These are phyloP conservation scores for Eupithecia tripunctaria DNA, from an alignment of 2,888 invertebrate species.

Conservation along the genomic window DNA sequence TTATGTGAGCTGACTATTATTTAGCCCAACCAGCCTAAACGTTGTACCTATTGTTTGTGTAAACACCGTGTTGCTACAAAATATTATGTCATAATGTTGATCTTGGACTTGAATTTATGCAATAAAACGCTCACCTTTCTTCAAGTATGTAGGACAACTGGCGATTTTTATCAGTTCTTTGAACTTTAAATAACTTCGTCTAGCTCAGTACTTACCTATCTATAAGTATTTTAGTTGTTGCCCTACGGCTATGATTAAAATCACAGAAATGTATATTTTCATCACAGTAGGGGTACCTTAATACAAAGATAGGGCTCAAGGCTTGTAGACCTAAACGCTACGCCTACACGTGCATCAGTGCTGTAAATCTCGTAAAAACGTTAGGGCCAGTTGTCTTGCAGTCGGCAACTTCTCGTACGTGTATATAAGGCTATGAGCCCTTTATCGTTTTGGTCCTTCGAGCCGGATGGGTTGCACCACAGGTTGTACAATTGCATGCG, in stretches of 20 bases:
- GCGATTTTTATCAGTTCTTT: conserved; percentile 23
- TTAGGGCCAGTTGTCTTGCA: too few relatives aligned
- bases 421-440: too few relatives aligned
- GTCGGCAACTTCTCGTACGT: too few relatives aligned
- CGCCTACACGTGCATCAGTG: background rate
- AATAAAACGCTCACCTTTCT: conserved; percentile 21
- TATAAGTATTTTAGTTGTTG: background rate
- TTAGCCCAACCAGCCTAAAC: background rate
- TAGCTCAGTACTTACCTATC: background rate
- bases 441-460: background rate
- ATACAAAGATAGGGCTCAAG: background rate
- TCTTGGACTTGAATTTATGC: conserved; percentile 34
- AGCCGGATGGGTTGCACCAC: background rate
- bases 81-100: conserved; percentile 17
- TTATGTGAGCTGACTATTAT: background rate
- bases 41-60: background rate
- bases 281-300: too few relatives aligned
- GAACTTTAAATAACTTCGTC: conserved; percentile 12
- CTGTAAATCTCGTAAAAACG: background rate
- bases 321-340: too few relatives aligned
- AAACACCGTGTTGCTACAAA: conserved; percentile 1
- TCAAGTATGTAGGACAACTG: conserved; percentile 20
- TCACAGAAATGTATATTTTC: too few relatives aligned
- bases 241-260: background rate
- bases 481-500: too few relatives aligned